Percentiles rank a stretch among this genome's conserved stretches.
Conservation (phyloP, 2,113 vertebrate species). For the Trematocara nigrifrons region DNA sequence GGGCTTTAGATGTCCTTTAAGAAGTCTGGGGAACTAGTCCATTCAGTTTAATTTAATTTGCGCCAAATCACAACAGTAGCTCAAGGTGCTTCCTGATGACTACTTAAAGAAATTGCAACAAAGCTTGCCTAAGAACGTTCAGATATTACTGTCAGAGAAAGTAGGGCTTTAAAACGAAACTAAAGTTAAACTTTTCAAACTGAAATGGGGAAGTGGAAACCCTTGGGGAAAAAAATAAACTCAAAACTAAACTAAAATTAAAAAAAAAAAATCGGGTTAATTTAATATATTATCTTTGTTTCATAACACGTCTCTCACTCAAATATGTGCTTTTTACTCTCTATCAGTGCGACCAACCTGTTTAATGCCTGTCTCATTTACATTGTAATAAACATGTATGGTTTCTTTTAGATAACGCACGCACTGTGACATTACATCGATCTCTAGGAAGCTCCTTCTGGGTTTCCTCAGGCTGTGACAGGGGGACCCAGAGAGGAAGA, state of each 20-base stretch:
- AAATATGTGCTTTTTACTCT: neutral
- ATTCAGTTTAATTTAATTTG: neutral
- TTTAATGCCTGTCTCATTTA: neutral
- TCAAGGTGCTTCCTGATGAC: neutral
- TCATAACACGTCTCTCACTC: neutral
- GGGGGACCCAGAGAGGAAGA: neutral
- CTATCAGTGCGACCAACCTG: neutral
- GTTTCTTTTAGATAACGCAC: neutral
- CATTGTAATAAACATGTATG: neutral
- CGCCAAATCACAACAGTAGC: neutral
- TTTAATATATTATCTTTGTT: neutral
- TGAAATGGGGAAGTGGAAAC: neutral
- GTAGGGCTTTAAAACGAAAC: neutral
- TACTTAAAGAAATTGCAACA: neutral
- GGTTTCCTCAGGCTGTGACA: neutral
- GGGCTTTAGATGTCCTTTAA: neutral
- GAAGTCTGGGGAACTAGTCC: neutral
- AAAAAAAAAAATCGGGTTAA: neutral
- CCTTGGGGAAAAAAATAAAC: neutral
- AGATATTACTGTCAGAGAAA: neutral
- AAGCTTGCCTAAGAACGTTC: neutral
- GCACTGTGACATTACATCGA: neutral
- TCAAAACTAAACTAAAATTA: neutral
- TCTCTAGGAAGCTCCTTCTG: neutral
- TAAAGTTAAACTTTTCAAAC: neutral